Conservation (phyloP, 2,113 vertebrate genomes). For the Menidia beryllina region DNA sequence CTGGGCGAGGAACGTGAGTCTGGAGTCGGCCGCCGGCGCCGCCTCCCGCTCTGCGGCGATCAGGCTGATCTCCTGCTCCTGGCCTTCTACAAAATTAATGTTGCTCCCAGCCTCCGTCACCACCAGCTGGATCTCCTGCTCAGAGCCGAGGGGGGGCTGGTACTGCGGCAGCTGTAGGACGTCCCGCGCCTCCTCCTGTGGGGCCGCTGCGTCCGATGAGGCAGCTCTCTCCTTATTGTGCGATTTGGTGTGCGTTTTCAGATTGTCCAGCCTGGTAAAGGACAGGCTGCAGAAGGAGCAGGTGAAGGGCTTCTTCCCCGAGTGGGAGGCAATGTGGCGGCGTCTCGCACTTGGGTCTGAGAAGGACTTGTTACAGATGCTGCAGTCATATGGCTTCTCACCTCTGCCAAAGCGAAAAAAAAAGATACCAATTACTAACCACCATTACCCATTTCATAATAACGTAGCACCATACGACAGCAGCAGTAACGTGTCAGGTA, state of each 20-base stretch:
- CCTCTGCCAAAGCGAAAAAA: conserved; percentile 81
- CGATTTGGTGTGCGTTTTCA: conserved; percentile 92
- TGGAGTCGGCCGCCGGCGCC: conserved; percentile 72
- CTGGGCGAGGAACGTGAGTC: conserved; percentile 87
- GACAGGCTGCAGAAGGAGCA: conserved; percentile 90
- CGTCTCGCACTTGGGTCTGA: conserved; percentile 93
- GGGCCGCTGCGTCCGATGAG: conserved; percentile 38
- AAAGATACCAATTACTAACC: neutral
- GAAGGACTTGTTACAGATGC: conserved; percentile 91
- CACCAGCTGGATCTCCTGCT: conserved; percentile 93
- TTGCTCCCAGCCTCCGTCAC: conserved; percentile 88
- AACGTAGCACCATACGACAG: too few species aligned
- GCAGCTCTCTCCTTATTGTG: conserved; percentile 88
- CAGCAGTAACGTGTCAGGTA: neutral
- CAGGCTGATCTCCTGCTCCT: conserved; percentile 89
- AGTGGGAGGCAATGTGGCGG: conserved; percentile 92
- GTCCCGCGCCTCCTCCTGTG: conserved; percentile 79
- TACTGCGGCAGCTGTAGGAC: conserved; percentile 91
- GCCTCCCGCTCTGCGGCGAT: conserved; percentile 78
- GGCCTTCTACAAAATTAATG: conserved; percentile 86
- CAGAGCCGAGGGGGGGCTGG: conserved; percentile 84
- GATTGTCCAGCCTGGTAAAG: conserved; percentile 93
- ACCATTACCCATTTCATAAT: neutral
- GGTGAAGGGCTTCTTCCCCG: conserved; percentile 92
- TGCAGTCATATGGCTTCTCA: conserved; percentile 93